These are phyloP conservation scores for Maconellicoccus hirsutus DNA, from an alignment of 1,140 invertebrate genomes.

Conservation along the genomic window DNA sequence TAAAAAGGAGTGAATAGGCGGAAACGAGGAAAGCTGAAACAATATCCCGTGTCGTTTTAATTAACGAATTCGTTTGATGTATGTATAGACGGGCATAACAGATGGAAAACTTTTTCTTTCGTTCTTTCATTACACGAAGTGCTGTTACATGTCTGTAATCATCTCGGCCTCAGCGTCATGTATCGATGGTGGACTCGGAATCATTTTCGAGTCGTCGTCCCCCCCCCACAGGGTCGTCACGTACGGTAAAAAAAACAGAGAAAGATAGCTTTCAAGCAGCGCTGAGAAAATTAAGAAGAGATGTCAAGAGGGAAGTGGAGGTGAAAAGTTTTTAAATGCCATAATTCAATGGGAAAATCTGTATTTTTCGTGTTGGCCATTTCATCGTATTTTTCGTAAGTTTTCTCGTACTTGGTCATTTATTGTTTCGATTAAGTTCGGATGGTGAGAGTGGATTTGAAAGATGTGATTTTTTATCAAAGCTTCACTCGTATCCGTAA, in stretches of 20 bases:
- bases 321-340: conserved; percentile 1
- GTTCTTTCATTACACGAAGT: not conserved
- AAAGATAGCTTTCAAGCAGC: too few relatives aligned
- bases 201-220: too few relatives aligned
- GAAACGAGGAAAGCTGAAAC: not conserved
- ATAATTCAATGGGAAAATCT: conserved; percentile 2
- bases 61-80: conserved; percentile 6
- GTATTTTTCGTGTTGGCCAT: not conserved
- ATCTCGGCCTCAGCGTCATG: not conserved
- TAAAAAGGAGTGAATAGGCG: not conserved
- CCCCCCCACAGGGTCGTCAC: too few relatives aligned
- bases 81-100: not conserved
- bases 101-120: not conserved
- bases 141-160: conserved; percentile 4
- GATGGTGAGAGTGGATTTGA: not conserved
- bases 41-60: not conserved
- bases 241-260: too few relatives aligned
- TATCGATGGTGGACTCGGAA: not conserved
- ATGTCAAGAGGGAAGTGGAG: too few relatives aligned
- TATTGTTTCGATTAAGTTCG: not conserved
- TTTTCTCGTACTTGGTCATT: not conserved
- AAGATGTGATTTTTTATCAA: too few relatives aligned
- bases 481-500: too few relatives aligned
- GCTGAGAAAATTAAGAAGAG: too few relatives aligned
- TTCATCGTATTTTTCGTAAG: not conserved